Conservation (phyloP, 2,888 invertebrate species). For the Chloromyia formosa region DNA sequence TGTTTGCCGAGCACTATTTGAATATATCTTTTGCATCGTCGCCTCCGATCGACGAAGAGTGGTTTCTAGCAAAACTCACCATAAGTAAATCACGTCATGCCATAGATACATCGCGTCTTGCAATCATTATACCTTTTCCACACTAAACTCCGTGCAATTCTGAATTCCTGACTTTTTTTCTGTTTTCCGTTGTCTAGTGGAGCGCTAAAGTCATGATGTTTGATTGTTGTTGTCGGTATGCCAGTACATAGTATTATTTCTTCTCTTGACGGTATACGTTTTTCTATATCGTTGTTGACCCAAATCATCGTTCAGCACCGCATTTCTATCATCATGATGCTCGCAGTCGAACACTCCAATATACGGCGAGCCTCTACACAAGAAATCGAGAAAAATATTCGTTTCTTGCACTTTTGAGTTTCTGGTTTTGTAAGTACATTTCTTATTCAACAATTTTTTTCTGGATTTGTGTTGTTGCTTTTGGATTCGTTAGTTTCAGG, state of each 20-base stretch:
- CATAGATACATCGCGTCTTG: background rate
- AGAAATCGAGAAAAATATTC: background rate
- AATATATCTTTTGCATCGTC: too few species aligned
- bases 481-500: too few species aligned
- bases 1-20: too few species aligned
- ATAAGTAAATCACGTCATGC: conserved; percentile 10
- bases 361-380: too few species aligned
- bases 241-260: too few species aligned
- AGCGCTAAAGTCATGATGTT: too few species aligned
- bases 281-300: conserved; percentile 21
- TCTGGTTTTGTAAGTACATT: background rate
- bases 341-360: background rate
- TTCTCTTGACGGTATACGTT: background rate
- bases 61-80: too few species aligned
- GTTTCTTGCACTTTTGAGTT: conserved; percentile 8
- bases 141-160: conserved; percentile 13
- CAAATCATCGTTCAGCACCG: conserved; percentile 8
- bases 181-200: background rate
- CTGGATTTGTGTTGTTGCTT: background rate
- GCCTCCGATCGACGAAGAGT: too few species aligned
- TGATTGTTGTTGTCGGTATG: too few species aligned
- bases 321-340: background rate
- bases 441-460: background rate
- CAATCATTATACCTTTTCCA: conserved; percentile 10
- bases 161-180: conserved; percentile 20